Evolutionary conservation across 2,113 vertebrate species (phyloP).

Genomic region (Tamias sibiricus): DNA sequence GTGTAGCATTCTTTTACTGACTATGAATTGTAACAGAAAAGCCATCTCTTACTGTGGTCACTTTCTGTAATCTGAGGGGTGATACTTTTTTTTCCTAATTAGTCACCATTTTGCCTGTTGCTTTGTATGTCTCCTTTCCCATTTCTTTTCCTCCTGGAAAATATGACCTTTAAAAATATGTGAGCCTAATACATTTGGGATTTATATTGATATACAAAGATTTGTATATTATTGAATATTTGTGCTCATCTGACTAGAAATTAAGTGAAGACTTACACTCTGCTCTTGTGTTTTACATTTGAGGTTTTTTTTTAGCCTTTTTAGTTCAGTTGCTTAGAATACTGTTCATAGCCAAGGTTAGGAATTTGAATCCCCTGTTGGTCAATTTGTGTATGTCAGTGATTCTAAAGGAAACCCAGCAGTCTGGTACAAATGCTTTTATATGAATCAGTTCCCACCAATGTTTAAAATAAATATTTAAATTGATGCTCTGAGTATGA

Average conservation of each 20-base stretch:
- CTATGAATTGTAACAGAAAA: neutral
- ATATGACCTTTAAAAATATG: neutral
- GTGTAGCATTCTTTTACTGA: neutral
- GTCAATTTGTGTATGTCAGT: neutral
- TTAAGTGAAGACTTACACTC: neutral
- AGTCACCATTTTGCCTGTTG: neutral
- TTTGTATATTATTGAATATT: slow-evolving; percentile 4
- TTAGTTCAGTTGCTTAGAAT: neutral
- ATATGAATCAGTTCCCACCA: neutral
- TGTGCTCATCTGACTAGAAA: neutral
- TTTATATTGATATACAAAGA: neutral
- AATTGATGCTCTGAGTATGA: neutral
- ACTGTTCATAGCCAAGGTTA: neutral
- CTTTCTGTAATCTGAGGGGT: neutral
- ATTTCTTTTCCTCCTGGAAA: neutral
- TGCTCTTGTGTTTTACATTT: slow-evolving; percentile 1
- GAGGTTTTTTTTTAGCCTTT: neutral
- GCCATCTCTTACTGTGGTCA: neutral
- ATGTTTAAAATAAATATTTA: neutral
- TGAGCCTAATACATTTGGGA: neutral
- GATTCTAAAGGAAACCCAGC: neutral
- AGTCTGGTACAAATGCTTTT: neutral
- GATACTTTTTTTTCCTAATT: neutral
- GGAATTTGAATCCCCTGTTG: neutral
- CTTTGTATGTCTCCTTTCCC: neutral